Conservation (phyloP, 2,888 invertebrate genomes). For the Amphipoea lucens region DNA sequence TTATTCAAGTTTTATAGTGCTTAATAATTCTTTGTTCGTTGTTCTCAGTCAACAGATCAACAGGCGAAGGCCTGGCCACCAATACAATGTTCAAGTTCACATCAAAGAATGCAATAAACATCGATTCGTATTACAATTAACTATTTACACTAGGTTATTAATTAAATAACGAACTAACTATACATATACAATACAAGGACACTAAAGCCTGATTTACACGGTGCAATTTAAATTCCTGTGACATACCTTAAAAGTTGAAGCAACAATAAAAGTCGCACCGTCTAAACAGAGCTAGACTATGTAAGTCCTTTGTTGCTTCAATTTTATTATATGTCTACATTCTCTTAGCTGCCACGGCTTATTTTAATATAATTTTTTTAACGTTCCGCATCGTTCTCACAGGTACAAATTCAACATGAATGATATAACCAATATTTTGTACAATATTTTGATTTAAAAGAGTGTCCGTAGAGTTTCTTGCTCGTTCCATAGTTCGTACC, state of each 20-base stretch:
- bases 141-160: background rate
- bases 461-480: no score
- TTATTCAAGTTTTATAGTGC: no score
- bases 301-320: background rate
- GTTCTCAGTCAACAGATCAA: background rate
- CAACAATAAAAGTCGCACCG: background rate
- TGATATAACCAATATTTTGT: no score
- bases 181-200: no score
- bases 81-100: background rate
- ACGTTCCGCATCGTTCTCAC: no score
- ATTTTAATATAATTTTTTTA: no score
- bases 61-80: background rate
- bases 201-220: no score
- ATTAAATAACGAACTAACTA: background rate
- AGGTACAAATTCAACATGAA: no score
- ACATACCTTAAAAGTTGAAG: background rate
- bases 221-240: no score
- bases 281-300: background rate
- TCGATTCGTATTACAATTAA: background rate
- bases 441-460: no score
- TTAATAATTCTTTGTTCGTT: constrained; percentile 3
- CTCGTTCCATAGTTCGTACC: no score
- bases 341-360: no score
- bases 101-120: background rate
- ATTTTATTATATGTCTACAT: background rate